Base-by-base conservation (phyloP, 2,888 invertebrate species). In the Caenorhabditis becei region DNA sequence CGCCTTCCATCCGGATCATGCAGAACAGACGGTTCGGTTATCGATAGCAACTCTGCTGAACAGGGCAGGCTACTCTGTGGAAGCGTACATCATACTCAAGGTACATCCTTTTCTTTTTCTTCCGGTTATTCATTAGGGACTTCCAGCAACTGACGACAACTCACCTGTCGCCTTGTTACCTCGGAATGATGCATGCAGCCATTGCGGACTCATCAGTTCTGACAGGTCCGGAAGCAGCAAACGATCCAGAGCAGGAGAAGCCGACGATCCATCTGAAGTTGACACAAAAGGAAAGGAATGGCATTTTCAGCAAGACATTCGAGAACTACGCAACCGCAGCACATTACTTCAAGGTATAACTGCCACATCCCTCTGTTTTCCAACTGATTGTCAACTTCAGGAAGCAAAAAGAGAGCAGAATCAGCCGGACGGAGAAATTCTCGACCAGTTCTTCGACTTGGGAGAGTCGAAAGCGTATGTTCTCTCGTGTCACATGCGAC, bases 121-220 rank as follows among this genome's bases (percentile, higher is more conserved):
- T n/a, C n/a, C n/a, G n/a, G n/a, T n/a, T n/a, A n/a, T n/a, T n/a
- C 28, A 23, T 71, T 14, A 14, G 2, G 14, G 2, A 14, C 41
- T 41, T 71, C 28, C 32, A 72, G 69, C 69, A 77, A 63, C 28
- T 77, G 1, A 49, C 56, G 11, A 56, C 47, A 5, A 49, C 49
- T 20, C 49, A 66, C 20, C 24, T 54, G 32, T 2, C 51, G 8
- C 18, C 59, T 4, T 80, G 80, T 28, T 70, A 71, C 16, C 28
- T 14, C 16, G 81, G 70, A 32, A 81, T 81, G 77, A 53, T 67
- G 62, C 54, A 62, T 28, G 81, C 62, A 0, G 71, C 81, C 10
- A 63, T 71, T 8, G 81, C 62, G 1, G 81, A 81, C 37, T 47
- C 81, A 3, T 81, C 81, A n/a, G 77, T 77, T 28, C 18, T 81